phyloP scores from a whole-genome alignment of 1,140 invertebrate species.

The Megathymus violae region DNA sequence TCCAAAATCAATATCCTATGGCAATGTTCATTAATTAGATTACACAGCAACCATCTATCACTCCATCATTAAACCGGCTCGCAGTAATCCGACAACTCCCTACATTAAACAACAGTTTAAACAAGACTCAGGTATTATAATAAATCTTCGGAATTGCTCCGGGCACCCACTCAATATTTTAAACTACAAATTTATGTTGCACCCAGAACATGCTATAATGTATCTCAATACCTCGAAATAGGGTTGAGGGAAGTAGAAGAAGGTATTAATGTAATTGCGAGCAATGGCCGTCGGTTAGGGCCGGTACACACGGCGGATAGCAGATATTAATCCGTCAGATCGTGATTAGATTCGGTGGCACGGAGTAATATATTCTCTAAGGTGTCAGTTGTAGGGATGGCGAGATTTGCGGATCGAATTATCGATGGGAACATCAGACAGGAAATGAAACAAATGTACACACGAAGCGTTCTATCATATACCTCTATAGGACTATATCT shows the following conservation, averaged over 20 bases:
- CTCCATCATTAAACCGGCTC: constrained; percentile 39
- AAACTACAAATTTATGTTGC: constrained; percentile 37
- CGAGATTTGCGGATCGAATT: constrained; percentile 22
- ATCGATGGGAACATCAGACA: constrained; percentile 2
- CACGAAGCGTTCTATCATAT: no score
- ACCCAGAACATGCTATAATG: constrained; percentile 28
- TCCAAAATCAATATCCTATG: constrained; percentile 38
- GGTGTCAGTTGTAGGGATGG: constrained; percentile 63
- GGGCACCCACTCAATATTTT: constrained; percentile 63
- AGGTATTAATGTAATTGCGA: constrained; percentile 55
- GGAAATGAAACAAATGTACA: no score
- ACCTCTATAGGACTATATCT: no score
- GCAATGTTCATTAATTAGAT: constrained; percentile 40
- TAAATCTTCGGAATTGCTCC: constrained; percentile 66
- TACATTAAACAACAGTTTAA: constrained; percentile 72
- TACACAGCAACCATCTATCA: constrained; percentile 48
- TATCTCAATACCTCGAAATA: constrained; percentile 38
- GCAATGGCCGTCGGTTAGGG: constrained; percentile 63
- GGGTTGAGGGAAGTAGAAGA: constrained; percentile 32
- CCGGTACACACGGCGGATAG: constrained; percentile 58
- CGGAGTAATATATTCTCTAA: constrained; percentile 77
- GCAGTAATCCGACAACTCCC: constrained; percentile 54
- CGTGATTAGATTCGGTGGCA: constrained; percentile 80
- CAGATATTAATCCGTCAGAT: constrained; percentile 80
- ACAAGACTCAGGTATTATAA: constrained; percentile 69